Evolutionary conservation across 1,140 invertebrate species (phyloP).

Genomic region (Catajapyx aquilonaris): DNA sequence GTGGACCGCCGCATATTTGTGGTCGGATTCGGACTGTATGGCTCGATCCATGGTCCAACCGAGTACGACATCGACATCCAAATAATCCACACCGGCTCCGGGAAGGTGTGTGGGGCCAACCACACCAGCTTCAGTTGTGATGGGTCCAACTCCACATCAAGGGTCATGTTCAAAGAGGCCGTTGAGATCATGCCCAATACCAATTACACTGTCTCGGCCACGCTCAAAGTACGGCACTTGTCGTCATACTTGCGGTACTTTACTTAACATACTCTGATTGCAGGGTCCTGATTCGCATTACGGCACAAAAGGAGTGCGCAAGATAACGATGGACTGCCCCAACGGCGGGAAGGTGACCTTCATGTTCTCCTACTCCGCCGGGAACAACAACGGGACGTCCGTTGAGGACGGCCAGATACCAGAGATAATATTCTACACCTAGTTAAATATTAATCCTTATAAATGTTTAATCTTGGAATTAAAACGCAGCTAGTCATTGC

Average conservation of each 20-base stretch:
- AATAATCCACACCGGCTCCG: constrained; percentile 52
- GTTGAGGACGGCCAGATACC: constrained; percentile 82
- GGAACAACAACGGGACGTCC: constrained; percentile 76
- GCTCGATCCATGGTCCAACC: constrained; percentile 57
- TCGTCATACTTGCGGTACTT: no score
- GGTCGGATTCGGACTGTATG: constrained; percentile 72
- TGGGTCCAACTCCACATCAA: constrained; percentile 57
- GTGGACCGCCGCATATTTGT: constrained; percentile 66
- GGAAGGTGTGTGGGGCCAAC: constrained; percentile 54
- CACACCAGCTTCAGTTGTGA: constrained; percentile 58
- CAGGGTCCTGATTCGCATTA: constrained; percentile 76
- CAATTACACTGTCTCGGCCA: constrained; percentile 63
- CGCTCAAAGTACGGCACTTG: constrained; percentile 38
- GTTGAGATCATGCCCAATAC: constrained; percentile 60
- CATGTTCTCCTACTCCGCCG: constrained; percentile 64
- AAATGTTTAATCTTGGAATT: no score
- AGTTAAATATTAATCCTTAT: no score
- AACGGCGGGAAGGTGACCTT: constrained; percentile 54
- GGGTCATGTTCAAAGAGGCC: constrained; percentile 76
- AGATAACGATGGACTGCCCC: constrained; percentile 51
- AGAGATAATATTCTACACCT: constrained; percentile 54
- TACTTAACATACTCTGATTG: no score
- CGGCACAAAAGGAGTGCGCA: constrained; percentile 57
- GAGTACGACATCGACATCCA: constrained; percentile 64
- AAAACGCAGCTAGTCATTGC: no score